phyloP scores from a whole-genome alignment of 2,113 vertebrate species.

The Riparia riparia region DNA sequence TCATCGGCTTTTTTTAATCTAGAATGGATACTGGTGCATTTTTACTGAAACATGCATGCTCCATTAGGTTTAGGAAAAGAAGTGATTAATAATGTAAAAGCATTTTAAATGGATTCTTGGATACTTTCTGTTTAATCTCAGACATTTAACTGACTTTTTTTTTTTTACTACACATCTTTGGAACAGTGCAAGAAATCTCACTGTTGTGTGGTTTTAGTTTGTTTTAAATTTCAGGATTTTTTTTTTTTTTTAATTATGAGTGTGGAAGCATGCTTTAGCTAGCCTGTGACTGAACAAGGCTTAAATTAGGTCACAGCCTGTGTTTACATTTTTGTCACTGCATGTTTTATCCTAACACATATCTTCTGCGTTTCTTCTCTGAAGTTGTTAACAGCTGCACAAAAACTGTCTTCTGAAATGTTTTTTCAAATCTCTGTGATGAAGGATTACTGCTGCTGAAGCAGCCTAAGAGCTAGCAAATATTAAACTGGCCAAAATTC shows the following conservation, averaged over 20 bases:
- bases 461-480: neutral
- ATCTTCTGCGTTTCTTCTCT: neutral
- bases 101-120: neutral
- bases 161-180: neutral
- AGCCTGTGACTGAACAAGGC: neutral
- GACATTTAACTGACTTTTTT: neutral
- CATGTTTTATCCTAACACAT: neutral
- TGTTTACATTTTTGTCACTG: conserved; percentile 21
- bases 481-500: neutral
- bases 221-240: neutral
- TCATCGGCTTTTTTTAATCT: neutral
- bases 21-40: neutral
- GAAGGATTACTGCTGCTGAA: neutral
- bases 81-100: neutral
- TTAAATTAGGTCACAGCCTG: neutral
- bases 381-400: neutral
- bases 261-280: neutral
- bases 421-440: neutral
- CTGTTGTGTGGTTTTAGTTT: neutral
- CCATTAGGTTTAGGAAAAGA: neutral
- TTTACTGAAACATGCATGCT: neutral
- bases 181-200: neutral
- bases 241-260: neutral
- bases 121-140: neutral
- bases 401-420: neutral